These are phyloP conservation scores for Garrulus glandarius DNA, from an alignment of 2,797 vertebrate species.

Conservation along the genomic window DNA sequence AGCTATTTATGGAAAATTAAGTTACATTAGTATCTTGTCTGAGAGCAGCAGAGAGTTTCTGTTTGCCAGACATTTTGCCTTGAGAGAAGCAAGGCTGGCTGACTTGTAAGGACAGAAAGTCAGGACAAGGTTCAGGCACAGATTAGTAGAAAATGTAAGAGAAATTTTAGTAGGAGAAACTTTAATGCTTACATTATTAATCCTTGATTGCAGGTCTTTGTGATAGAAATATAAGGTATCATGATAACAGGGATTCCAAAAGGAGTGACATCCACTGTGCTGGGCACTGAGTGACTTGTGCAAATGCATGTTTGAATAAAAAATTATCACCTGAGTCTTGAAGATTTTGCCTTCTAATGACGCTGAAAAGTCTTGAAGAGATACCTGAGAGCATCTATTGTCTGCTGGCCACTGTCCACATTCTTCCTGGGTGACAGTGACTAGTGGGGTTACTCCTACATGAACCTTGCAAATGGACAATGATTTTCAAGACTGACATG, in stretches of 20 bases:
- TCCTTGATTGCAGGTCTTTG: neutral
- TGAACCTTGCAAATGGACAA: neutral
- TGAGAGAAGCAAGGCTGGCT: neutral
- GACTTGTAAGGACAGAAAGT: neutral
- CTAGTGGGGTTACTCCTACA: neutral
- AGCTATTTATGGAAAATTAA: conserved; percentile 61
- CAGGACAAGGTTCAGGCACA: neutral
- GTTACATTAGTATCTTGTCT: conserved; percentile 30
- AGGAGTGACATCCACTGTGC: neutral
- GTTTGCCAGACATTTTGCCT: neutral
- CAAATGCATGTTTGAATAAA: neutral
- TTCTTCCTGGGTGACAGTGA: neutral
- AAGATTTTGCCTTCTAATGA: neutral
- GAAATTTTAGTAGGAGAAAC: neutral
- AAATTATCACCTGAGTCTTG: neutral
- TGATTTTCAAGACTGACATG: neutral
- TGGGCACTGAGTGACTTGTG: neutral
- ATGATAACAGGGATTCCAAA: neutral
- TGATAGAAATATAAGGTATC: neutral
- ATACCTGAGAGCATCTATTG: neutral
- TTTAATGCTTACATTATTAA: neutral
- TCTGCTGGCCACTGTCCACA: neutral
- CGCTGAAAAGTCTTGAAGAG: neutral
- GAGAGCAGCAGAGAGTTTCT: neutral
- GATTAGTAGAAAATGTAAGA: neutral